These are phyloP conservation scores for Periparus ater DNA, from an alignment of 2,797 vertebrate species.

Conservation along the genomic window DNA sequence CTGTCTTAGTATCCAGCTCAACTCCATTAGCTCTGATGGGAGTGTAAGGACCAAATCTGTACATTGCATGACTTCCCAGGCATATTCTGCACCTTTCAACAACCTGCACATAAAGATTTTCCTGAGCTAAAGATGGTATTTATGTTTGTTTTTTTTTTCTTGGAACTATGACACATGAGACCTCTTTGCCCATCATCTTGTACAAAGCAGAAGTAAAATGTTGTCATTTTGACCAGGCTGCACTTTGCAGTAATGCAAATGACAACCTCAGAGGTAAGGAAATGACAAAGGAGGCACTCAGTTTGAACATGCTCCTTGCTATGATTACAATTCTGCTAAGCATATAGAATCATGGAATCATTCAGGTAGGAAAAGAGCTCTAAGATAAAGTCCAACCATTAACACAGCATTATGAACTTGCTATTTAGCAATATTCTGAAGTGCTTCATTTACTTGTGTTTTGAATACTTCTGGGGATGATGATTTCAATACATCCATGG, in stretches of 20 bases:
- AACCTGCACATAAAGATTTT: neutral
- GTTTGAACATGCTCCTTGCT: neutral
- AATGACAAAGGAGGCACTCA: neutral
- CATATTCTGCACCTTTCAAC: neutral
- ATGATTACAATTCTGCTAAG: neutral
- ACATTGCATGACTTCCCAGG: neutral
- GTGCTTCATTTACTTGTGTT: neutral
- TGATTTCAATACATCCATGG: neutral
- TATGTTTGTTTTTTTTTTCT: neutral
- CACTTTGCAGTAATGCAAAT: neutral
- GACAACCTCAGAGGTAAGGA: neutral
- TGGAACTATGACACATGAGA: neutral
- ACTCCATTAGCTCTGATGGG: neutral
- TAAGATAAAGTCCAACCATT: neutral
- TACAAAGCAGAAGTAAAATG: neutral
- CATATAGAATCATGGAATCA: neutral
- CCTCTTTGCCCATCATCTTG: neutral
- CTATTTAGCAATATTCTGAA: neutral
- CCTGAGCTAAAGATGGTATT: neutral
- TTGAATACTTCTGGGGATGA: too few species aligned
- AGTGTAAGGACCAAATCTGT: neutral
- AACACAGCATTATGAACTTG: neutral
- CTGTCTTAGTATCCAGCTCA: neutral
- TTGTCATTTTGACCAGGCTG: neutral
- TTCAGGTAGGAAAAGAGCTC: neutral